Base-by-base conservation (phyloP, 1,140 invertebrate genomes). In the Calliphora vicina region DNA sequence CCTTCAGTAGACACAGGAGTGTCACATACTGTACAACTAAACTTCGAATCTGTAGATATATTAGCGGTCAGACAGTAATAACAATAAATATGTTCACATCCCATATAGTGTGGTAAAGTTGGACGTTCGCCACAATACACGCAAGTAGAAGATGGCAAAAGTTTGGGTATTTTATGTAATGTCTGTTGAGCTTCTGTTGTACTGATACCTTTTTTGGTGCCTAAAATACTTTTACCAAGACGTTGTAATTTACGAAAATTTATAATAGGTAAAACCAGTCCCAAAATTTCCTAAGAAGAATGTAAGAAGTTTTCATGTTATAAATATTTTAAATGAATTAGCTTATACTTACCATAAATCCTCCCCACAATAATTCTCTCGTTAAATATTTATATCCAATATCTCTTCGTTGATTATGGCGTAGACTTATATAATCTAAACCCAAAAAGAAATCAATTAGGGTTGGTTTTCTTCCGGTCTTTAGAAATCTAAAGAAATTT, bases 281-380 rank as follows among this genome's bases (percentile, higher is more conserved):
- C 92, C 76, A 94, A 88, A 84, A 94, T 90, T 91, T 94, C 93
- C 93, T 94, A 86, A 42, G 87, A 88, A 82, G n/a, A n/a, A n/a
- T n/a, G n/a, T n/a, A n/a, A n/a, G n/a, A n/a, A n/a, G n/a, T n/a
- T n/a, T n/a, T n/a, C n/a, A n/a, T n/a, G n/a, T n/a, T n/a, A n/a
- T 42, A 15, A n/a, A 35, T 35, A 35, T 35, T 35, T 35, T 0
- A 10, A 8, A 35, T 35, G n/a, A n/a, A 2, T 35, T 0, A 35
- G 29, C 27, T 43, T 1, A 71, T 3, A 82, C 92, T 91, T 90
- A 94, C 94, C 90, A 94, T 93, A 87, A 94, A 93, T 85, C 93
- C 93, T 87, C 94, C 93, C 94, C 94, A 94, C 15, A 94, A 87
- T 43, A 94, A 85, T 90, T 94, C 94, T 83, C 94, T 90, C 17